These are phyloP conservation scores for Strongylocentrotus purpuratus DNA, from an alignment of 35 echinoderm and acorn worm species.

Conservation along the genomic window DNA sequence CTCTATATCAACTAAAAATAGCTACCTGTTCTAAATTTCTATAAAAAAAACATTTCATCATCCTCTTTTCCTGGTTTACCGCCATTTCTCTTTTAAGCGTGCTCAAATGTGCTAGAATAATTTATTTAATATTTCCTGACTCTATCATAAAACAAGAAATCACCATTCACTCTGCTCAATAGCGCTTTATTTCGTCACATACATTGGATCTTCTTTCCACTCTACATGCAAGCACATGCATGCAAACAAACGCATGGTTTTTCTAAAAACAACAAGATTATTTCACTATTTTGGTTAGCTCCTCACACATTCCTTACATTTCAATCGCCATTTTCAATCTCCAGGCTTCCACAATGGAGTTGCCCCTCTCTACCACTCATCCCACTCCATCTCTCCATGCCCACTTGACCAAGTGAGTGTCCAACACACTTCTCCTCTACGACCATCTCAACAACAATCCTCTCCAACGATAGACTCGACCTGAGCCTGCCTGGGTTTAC, in stretches of 20 bases:
- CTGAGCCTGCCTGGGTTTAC: not conserved
- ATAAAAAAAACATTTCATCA: too few species aligned
- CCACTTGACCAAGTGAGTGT: conserved; percentile 1
- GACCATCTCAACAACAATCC: conserved; percentile 30
- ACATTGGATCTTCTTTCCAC: too few species aligned
- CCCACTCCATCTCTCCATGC: not conserved
- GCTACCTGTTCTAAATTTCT: too few species aligned
- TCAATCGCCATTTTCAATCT: not conserved
- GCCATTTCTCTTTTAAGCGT: too few species aligned
- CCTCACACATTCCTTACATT: not conserved
- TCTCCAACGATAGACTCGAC: not conserved
- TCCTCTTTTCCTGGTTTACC: too few species aligned
- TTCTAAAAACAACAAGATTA: too few species aligned
- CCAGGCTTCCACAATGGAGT: not conserved
- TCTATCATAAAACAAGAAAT: not conserved
- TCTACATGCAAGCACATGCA: too few species aligned
- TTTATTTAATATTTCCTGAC: not conserved
- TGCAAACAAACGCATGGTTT: too few species aligned
- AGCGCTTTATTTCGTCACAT: too few species aligned
- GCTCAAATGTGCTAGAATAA: not conserved
- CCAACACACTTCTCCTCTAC: not conserved
- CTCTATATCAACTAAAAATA: not conserved
- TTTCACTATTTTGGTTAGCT: not conserved
- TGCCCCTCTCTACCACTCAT: not conserved
- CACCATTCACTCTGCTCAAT: too few species aligned